Percentiles rank a stretch among this genome's conserved stretches.
Conservation (phyloP, 2,888 invertebrate species). For the Priapulus caudatus region DNA sequence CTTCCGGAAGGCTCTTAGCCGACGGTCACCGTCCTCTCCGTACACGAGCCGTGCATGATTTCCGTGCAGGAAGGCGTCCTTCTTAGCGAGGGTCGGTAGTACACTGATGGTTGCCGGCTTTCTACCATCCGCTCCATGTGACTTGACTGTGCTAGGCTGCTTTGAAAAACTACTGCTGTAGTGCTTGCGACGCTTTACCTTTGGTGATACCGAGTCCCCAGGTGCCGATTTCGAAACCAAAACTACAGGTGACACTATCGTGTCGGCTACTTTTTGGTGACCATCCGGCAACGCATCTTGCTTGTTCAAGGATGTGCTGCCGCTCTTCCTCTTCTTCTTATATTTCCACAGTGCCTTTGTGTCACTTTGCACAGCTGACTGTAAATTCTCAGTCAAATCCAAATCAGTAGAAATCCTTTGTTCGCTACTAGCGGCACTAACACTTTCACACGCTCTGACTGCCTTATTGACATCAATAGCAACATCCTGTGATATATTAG, state of each 20-base stretch:
- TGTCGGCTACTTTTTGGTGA: conserved; percentile 48
- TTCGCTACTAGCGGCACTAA: too few relatives aligned
- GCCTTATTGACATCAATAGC: background rate
- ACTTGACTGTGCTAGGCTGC: background rate
- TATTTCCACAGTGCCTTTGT: background rate
- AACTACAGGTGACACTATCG: conserved; percentile 81
- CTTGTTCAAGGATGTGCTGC: background rate
- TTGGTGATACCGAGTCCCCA: background rate
- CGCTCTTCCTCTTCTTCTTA: background rate
- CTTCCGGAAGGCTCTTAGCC: conserved; percentile 66
- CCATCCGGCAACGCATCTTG: conserved; percentile 12
- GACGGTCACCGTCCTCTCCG: conserved; percentile 50
- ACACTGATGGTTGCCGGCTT: conserved; percentile 39
- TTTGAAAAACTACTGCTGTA: background rate
- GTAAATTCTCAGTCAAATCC: too few relatives aligned
- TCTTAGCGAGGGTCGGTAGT: conserved; percentile 45
- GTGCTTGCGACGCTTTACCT: conserved; percentile 5
- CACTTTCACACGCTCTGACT: background rate
- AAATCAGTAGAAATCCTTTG: too few relatives aligned
- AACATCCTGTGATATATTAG: background rate
- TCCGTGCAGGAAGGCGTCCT: conserved; percentile 76
- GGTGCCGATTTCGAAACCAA: too few relatives aligned
- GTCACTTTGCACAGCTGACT: too few relatives aligned
- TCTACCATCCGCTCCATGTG: background rate
- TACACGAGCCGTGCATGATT: conserved; percentile 84